Conservation (phyloP, 2,888 invertebrate species). For the Archips xylosteana region DNA sequence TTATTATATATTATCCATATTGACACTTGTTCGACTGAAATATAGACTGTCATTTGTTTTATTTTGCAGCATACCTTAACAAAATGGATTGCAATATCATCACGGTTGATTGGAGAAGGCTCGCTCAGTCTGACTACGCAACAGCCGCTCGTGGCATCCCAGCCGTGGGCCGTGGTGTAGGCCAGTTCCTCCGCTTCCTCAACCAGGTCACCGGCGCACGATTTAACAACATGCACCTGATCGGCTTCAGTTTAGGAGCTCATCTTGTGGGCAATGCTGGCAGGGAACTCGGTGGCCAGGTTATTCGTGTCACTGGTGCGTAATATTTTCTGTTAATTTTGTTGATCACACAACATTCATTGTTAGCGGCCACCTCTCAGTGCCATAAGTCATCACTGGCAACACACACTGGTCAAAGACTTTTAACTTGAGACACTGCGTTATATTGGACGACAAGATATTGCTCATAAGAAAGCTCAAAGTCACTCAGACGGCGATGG, state of each 20-base stretch:
- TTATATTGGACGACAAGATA: no score
- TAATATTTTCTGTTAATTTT: background rate
- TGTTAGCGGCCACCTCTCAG: no score
- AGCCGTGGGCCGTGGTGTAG: constrained; percentile 58
- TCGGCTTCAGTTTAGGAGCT: constrained; percentile 49
- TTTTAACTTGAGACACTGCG: no score
- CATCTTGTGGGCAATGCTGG: constrained; percentile 50
- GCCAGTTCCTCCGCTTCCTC: constrained; percentile 59
- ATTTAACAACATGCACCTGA: constrained; percentile 49
- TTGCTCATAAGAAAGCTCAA: no score
- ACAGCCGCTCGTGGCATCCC: constrained; percentile 60
- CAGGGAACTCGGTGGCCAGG: constrained; percentile 49
- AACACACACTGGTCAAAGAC: no score
- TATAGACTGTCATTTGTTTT: background rate
- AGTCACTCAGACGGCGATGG: no score
- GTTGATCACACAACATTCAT: no score
- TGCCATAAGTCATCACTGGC: no score
- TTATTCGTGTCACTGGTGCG: constrained; percentile 61
- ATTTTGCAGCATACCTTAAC: constrained; percentile 53
- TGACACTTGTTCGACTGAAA: background rate
- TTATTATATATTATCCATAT: no score
- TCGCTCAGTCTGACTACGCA: constrained; percentile 57
- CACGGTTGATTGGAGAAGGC: constrained; percentile 61
- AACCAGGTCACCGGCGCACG: constrained; percentile 51
- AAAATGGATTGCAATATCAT: constrained; percentile 60